Evolutionary conservation across 2,888 invertebrate species (phyloP).

Genomic region (Cantharis nigra): DNA sequence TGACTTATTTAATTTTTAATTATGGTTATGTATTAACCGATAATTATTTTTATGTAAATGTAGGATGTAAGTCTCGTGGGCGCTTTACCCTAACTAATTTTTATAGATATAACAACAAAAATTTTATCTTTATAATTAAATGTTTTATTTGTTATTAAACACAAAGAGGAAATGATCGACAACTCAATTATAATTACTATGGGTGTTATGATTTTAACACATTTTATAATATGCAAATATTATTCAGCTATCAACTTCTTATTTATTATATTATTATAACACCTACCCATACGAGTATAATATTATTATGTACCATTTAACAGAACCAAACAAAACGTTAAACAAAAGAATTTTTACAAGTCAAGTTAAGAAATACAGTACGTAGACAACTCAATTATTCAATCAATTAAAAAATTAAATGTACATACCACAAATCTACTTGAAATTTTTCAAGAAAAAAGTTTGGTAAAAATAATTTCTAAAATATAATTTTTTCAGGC

Average conservation of each 20-base stretch:
- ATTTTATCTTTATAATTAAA: background rate
- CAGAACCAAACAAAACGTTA: too few species aligned
- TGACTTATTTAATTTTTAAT: background rate
- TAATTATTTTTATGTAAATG: background rate
- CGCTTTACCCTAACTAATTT: background rate
- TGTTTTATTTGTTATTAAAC: background rate
- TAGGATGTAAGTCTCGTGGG: background rate
- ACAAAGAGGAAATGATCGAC: background rate
- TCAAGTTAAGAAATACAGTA: too few species aligned
- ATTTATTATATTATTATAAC: too few species aligned
- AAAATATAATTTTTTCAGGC: slow-evolving; percentile 39
- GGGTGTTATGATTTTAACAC: background rate
- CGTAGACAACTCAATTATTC: too few species aligned
- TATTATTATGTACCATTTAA: too few species aligned
- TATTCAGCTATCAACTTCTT: too few species aligned
- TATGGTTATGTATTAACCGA: background rate
- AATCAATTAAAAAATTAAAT: too few species aligned
- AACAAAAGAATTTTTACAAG: too few species aligned
- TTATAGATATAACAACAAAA: background rate
- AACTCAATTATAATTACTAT: background rate
- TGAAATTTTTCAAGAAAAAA: too few species aligned
- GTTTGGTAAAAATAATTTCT: background rate
- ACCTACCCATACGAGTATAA: too few species aligned
- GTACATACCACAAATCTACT: too few species aligned
- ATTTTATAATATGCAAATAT: too few species aligned